Percentiles rank a stretch among this genome's conserved stretches.
These are phyloP conservation scores for Gallinago nigripennis DNA, from an alignment of 2,797 vertebrate genomes.

Conservation along the genomic window DNA sequence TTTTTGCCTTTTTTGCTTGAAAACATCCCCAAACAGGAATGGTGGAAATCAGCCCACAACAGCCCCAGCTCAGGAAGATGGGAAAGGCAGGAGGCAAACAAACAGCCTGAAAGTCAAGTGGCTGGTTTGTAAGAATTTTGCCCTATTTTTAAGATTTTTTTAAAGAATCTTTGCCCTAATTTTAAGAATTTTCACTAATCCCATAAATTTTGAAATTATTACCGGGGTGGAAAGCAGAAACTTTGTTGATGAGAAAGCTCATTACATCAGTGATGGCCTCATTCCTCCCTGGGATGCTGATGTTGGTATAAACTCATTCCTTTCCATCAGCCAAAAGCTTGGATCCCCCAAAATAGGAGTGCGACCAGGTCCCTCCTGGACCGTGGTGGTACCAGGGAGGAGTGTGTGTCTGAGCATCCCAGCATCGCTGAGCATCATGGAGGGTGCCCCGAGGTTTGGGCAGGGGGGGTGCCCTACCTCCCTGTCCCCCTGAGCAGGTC, in stretches of 20 bases:
- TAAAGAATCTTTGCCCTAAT: background rate
- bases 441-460: background rate
- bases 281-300: background rate
- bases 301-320: background rate
- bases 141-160: background rate
- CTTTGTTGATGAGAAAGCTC: background rate
- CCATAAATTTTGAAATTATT: background rate
- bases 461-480: background rate
- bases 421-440: background rate
- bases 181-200: background rate
- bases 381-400: background rate
- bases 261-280: background rate
- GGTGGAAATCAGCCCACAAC: background rate
- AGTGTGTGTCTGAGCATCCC: fast-evolving
- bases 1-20: background rate
- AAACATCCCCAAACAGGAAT: background rate
- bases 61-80: background rate
- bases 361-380: background rate
- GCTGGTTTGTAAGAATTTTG: background rate
- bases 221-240: background rate
- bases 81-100: background rate
- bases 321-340: background rate
- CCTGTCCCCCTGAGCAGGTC: background rate
- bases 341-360: background rate
- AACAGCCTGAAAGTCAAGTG: background rate